Conservation (phyloP, 1,140 invertebrate species). For the Drosophila funebris region DNA sequence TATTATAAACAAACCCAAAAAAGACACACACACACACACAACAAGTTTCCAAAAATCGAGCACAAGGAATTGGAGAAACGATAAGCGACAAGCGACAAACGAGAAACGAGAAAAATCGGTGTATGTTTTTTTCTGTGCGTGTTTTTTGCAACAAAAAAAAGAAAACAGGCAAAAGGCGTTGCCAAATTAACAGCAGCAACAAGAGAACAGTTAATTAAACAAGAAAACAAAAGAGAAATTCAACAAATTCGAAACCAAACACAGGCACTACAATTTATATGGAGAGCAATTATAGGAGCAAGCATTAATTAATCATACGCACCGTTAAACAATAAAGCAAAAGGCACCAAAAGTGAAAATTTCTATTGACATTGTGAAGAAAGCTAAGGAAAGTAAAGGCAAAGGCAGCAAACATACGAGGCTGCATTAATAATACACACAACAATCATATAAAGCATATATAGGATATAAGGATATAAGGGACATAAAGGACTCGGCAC, state of each 20-base stretch:
- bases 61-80: constrained; percentile 37
- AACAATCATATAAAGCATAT: constrained; percentile 71
- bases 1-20: constrained; percentile 4
- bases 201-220: constrained; percentile 3
- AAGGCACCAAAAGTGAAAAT: constrained; percentile 33
- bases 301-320: constrained; percentile 62
- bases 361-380: constrained; percentile 13
- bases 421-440: constrained; percentile 74
- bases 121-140: constrained; percentile 31
- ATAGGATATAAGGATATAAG: constrained; percentile 38
- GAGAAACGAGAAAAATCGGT: constrained; percentile 15
- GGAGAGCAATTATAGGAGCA: constrained; percentile 28
- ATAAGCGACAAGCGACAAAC: not conserved
- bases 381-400: constrained; percentile 13
- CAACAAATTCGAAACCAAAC: constrained; percentile 1
- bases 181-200: constrained; percentile 50
- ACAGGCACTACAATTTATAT: constrained; percentile 12
- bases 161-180: constrained; percentile 59
- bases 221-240: constrained; percentile 37
- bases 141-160: constrained; percentile 6
- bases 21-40: too few species aligned
- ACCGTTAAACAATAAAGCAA: constrained; percentile 48
- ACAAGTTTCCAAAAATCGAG: not conserved
- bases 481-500: constrained; percentile 52
- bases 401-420: constrained; percentile 46